Conservation (phyloP, 2,888 invertebrate genomes). For the Drosophila austrosaltans region DNA sequence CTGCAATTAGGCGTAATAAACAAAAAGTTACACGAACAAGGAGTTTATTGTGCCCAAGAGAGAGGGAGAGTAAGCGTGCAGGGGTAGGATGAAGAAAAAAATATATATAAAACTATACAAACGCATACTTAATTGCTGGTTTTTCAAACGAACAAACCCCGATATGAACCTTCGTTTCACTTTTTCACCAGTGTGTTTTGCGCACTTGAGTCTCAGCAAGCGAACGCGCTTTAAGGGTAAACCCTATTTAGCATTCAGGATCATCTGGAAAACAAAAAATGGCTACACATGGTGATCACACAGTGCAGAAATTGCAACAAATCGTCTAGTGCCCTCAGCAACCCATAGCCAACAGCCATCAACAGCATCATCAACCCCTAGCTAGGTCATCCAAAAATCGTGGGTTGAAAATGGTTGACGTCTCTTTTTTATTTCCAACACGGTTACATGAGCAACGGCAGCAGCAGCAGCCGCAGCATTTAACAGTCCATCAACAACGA, state of each 20-base stretch:
- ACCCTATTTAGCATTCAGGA: slow-evolving; percentile 42
- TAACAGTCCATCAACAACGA: slow-evolving; percentile 29
- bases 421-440: slow-evolving; percentile 51
- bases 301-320: slow-evolving; percentile 62
- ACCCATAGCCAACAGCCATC: slow-evolving; percentile 3
- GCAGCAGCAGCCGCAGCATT: slow-evolving; percentile 16
- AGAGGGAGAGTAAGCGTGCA: slow-evolving; percentile 8
- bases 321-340: slow-evolving; percentile 59
- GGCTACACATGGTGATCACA: slow-evolving; percentile 64
- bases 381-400: slow-evolving; percentile 57
- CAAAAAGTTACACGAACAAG: slow-evolving; percentile 74
- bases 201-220: slow-evolving; percentile 69
- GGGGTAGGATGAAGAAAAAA: slow-evolving; percentile 18
- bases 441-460: slow-evolving; percentile 60
- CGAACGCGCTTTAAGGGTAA: slow-evolving; percentile 57
- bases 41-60: slow-evolving; percentile 19
- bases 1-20: slow-evolving; percentile 80
- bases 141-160: slow-evolving; percentile 72
- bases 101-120: slow-evolving; percentile 33
- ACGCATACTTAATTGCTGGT: slow-evolving; percentile 79
- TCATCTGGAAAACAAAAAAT: slow-evolving; percentile 53
- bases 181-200: slow-evolving; percentile 52
- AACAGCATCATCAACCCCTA: slow-evolving; percentile 57
- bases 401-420: slow-evolving; percentile 78
- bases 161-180: slow-evolving; percentile 39